Conservation (phyloP, 2,797 vertebrate genomes). For the Poliocrania exsul region DNA sequence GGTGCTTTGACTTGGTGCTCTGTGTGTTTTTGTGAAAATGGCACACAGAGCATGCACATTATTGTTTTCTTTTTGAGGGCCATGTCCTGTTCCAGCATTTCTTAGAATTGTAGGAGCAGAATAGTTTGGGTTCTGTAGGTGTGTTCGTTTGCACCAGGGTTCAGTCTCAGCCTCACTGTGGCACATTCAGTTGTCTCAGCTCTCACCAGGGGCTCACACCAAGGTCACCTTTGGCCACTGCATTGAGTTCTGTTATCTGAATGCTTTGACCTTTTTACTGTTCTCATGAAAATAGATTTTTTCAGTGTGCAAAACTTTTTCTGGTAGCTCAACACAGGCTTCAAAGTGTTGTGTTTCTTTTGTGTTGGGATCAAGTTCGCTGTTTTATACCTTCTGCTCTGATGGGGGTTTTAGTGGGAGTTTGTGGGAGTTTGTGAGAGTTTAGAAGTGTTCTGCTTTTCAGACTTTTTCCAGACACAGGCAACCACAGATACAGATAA, state of each 20-base stretch:
- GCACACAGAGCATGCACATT: not conserved
- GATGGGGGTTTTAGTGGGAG: not conserved
- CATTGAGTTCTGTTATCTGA: conserved; percentile 2
- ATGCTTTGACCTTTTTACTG: conserved; percentile 14
- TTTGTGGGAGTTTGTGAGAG: not conserved
- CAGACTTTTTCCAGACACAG: not conserved
- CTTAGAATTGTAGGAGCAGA: not conserved
- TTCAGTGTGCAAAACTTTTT: not conserved
- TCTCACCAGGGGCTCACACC: not conserved
- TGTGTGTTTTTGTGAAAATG: not conserved
- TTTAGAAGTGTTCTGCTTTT: not conserved
- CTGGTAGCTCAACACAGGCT: not conserved
- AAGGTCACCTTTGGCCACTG: not conserved
- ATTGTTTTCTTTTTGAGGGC: not conserved
- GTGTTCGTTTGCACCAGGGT: not conserved
- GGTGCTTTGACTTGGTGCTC: not conserved
- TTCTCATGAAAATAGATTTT: not conserved
- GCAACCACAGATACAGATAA: not conserved
- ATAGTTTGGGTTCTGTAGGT: not conserved
- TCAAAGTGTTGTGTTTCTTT: conserved; percentile 8
- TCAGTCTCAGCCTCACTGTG: not conserved
- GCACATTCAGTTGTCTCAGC: not conserved
- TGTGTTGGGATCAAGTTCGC: not conserved
- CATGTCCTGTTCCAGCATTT: rapidly evolving
- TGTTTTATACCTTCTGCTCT: not conserved